Percentiles rank a stretch among this genome's conserved stretches.
Evolutionary conservation across 2,888 invertebrate species (phyloP).

Genomic region (Pseudanteris insignis): DNA sequence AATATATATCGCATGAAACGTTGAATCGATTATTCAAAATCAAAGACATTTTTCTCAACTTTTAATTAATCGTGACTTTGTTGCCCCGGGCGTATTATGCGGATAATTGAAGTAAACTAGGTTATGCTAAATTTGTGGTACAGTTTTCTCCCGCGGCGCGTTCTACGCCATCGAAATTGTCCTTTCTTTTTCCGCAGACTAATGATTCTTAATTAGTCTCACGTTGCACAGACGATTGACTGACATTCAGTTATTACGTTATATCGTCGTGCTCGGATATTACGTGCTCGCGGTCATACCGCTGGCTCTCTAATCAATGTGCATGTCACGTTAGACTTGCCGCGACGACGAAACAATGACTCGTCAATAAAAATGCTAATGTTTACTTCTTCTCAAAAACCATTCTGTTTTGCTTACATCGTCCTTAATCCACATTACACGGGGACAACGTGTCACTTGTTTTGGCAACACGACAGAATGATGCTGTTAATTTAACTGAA

Average conservation of each 20-base stretch:
- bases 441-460: too few relatives aligned
- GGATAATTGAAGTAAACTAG: too few relatives aligned
- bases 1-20: too few relatives aligned
- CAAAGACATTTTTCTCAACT: not conserved
- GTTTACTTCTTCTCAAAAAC: too few relatives aligned
- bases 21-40: too few relatives aligned
- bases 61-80: not conserved
- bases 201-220: conserved; percentile 42
- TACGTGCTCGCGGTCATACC: conserved; percentile 36
- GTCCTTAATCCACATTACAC: too few relatives aligned
- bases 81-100: too few relatives aligned
- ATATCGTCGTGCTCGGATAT: conserved; percentile 36
- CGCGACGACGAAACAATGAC: conserved; percentile 19
- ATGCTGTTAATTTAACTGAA: too few relatives aligned
- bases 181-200: conserved; percentile 34
- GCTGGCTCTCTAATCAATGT: conserved; percentile 37
- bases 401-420: too few relatives aligned
- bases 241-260: conserved; percentile 44
- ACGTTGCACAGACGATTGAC: conserved; percentile 42
- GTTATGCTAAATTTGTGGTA: too few relatives aligned
- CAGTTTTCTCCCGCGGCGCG: conserved; percentile 12
- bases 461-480: too few relatives aligned
- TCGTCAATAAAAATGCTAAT: too few relatives aligned
- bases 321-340: conserved; percentile 34
- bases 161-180: conserved; percentile 19